Percentiles rank a stretch among this genome's conserved stretches.
Evolutionary conservation across 2,113 vertebrate genomes (phyloP).

Genomic region (Elephantulus edwardii): DNA sequence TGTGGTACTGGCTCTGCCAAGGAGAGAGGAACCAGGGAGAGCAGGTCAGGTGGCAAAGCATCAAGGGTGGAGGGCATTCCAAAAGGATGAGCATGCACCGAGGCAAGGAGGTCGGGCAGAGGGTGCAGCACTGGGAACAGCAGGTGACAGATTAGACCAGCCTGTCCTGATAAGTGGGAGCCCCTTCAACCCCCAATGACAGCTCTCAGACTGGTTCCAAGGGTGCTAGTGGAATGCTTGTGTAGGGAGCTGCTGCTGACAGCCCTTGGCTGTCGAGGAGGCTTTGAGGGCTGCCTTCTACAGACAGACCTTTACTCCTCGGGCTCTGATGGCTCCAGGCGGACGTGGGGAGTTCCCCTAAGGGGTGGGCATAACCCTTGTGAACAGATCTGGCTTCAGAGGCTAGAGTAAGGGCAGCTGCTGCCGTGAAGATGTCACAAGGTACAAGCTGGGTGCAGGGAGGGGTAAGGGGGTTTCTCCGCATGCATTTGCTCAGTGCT

Average conservation of each 20-base stretch:
- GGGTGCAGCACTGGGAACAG: no score
- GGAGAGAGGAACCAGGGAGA: neutral
- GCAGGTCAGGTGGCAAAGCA: neutral
- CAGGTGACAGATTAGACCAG: neutral
- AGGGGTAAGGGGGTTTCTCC: slow-evolving; percentile 47
- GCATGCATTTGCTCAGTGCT: neutral
- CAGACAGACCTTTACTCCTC: neutral
- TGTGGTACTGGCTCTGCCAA: neutral
- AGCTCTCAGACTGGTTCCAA: neutral
- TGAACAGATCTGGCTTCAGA: neutral
- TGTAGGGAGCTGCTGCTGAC: neutral
- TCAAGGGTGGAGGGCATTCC: neutral
- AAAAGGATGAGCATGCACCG: neutral
- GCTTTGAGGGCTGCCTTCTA: neutral
- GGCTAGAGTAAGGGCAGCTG: neutral
- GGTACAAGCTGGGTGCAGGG: neutral
- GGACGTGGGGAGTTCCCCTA: slow-evolving; percentile 21
- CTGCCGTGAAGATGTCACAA: slow-evolving; percentile 45
- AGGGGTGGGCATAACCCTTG: neutral
- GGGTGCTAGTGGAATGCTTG: no score
- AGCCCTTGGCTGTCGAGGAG: neutral
- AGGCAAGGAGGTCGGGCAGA: neutral
- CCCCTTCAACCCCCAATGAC: no score
- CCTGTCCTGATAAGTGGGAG: neutral
- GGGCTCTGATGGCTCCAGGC: neutral